Evolutionary conservation across 2,888 invertebrate species (phyloP).

Genomic region (Syrphus vitripennis): DNA sequence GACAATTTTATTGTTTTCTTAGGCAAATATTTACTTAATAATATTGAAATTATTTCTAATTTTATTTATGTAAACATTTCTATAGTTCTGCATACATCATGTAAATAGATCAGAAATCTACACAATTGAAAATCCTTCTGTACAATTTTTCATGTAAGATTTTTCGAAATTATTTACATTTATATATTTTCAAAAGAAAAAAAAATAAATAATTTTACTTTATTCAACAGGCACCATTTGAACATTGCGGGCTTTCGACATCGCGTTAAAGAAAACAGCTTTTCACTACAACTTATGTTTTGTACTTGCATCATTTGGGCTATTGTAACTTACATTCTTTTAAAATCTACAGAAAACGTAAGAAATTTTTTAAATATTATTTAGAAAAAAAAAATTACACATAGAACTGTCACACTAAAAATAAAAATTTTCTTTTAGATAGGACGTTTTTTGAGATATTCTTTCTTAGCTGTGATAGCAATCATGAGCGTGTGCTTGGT

Average conservation of each 20-base stretch:
- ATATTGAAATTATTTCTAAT: too few relatives aligned
- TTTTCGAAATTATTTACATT: not conserved
- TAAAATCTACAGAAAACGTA: conserved; percentile 73
- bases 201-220: not conserved
- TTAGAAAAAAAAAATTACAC: too few relatives aligned
- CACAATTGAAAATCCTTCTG: conserved; percentile 3
- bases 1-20: too few relatives aligned
- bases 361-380: not conserved
- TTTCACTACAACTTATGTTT: conserved; percentile 75
- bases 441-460: conserved; percentile 74
- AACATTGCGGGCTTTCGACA: not conserved
- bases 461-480: conserved; percentile 70
- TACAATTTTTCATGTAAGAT: conserved; percentile 46
- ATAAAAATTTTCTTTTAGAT: conserved; percentile 72
- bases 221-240: not conserved
- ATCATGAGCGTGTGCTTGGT: conserved; percentile 73
- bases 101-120: not conserved
- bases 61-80: not conserved
- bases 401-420: not conserved
- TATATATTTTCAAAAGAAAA: not conserved
- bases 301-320: conserved; percentile 74
- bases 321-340: conserved; percentile 73
- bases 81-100: not conserved
- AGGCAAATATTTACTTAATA: too few relatives aligned
- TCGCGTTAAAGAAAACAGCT: not conserved